Base-by-base conservation (phyloP, 2,888 invertebrate species). In the Sinotaia quadrata region DNA sequence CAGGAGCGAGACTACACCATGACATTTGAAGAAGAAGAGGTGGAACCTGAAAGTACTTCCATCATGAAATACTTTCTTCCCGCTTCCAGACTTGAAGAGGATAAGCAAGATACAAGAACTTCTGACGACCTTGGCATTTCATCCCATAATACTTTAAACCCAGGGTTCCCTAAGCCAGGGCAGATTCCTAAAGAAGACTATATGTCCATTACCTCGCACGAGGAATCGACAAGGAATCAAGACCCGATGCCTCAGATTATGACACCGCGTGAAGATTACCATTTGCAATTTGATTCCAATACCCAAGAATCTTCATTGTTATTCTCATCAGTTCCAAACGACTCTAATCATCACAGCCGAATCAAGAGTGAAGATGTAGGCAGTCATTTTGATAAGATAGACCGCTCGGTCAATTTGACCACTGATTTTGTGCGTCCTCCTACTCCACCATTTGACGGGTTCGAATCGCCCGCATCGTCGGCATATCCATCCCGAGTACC, bases 391-490 rank as follows among this genome's bases (percentile, higher is more conserved):
- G 56, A 65, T 24, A 63, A 47, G 31, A 41, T 52, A 7, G 21
- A 59, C 24, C 51, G 33, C 31, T 63, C 69, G 8, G 51, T 63
- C 18, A 41, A 37, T n/a, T 29, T 58, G 27, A 12, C 29, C 15
- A 58, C 60, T 21, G 31, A 34, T 18, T 31, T 56, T 10, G 54
- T 49, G 4, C 66, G 67, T 1, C 63, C 71, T 18, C 68, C 71
- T 1, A 63, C 67, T 33, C 67, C 67, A 29, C 62, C 67, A 2
- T 69, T 33, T 37, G 59, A 63, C 31, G 69, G 52, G 5, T 58
- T 63, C 15, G 10, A 21, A 21, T 36, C 54, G 0, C 49, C 63
- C 57, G 52, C 44, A 41, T 68, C 51, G n/a, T 57, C 54, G 5
- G 49, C 66, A 44, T 33, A 56, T 15, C 68, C 68, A 1, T 67